phyloP scores from a whole-genome alignment of 2,113 vertebrate species.

The Pantherophis guttatus region DNA sequence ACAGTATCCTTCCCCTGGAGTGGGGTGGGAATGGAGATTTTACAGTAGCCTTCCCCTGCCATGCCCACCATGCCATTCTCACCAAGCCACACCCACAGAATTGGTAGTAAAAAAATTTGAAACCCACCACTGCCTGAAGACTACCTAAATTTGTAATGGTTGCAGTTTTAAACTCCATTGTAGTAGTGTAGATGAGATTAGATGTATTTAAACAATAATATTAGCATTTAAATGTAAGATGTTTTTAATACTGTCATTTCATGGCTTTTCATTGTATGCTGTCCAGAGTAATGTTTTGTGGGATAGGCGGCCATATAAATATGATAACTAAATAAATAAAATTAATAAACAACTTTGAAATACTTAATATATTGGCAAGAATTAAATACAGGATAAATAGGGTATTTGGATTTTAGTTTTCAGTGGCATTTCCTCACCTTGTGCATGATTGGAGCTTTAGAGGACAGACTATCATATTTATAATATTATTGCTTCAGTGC shows the following conservation, averaged over 20 bases:
- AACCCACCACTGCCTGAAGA: no score
- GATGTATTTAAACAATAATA: background rate
- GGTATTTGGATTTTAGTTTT: background rate
- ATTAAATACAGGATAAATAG: background rate
- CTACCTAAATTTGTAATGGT: background rate
- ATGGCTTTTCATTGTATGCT: background rate
- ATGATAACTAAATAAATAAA: background rate
- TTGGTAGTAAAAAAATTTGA: no score
- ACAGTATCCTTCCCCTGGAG: no score
- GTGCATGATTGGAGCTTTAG: constrained; percentile 14
- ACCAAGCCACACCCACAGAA: no score
- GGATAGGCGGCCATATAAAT: background rate
- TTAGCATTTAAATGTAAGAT: background rate
- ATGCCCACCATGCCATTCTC: no score
- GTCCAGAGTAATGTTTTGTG: background rate
- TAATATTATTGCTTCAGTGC: constrained; percentile 34
- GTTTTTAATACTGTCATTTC: background rate
- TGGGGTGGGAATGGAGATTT: no score
- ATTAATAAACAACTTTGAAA: background rate
- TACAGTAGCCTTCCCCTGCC: no score
- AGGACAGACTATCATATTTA: constrained; percentile 39
- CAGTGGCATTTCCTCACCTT: background rate
- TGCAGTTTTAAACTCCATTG: background rate
- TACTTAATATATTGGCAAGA: background rate
- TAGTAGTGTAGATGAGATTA: background rate